Evolutionary conservation across 2,113 vertebrate genomes (phyloP).

Genomic region (Recurvirostra avosetta): DNA sequence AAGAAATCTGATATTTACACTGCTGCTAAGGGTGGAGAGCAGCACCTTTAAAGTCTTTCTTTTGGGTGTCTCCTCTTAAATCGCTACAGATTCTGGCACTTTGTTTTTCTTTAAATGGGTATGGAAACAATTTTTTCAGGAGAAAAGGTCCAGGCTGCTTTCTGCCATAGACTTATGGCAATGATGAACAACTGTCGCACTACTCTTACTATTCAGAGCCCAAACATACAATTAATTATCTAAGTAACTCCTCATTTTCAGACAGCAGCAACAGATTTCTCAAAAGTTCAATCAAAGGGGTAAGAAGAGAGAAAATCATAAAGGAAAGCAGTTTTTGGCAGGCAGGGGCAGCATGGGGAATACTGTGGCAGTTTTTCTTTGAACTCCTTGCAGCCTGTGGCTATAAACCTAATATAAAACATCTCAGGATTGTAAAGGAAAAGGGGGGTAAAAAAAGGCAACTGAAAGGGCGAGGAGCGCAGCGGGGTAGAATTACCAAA

Average conservation of each 20-base stretch:
- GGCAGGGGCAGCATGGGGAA: conserved; percentile 16
- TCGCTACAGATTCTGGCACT: background rate
- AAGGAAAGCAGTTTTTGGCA: conserved; percentile 31
- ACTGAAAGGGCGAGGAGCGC: conserved; percentile 30
- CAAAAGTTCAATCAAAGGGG: background rate
- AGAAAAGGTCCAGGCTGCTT: background rate
- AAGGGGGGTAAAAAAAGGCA: background rate
- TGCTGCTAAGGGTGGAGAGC: background rate
- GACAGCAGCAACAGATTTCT: background rate
- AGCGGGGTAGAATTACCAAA: conserved; percentile 59
- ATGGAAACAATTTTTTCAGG: conserved; percentile 17
- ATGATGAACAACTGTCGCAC: background rate
- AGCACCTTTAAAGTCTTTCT: background rate
- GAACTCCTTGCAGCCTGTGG: conserved; percentile 74
- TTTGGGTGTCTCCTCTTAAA: conserved; percentile 25
- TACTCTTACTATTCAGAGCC: background rate
- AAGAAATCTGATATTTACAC: background rate
- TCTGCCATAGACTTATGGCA: background rate
- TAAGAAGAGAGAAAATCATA: background rate
- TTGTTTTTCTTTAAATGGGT: background rate
- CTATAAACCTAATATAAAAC: conserved; percentile 79
- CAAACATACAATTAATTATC: background rate
- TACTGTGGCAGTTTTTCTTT: conserved; percentile 68
- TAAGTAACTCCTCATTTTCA: background rate
- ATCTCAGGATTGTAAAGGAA: conserved; percentile 71